Evolutionary conservation across 2,888 invertebrate genomes (phyloP), one percentile per base, ranked within the genome.

Genomic region (Epirrhoe alternata): DNA sequence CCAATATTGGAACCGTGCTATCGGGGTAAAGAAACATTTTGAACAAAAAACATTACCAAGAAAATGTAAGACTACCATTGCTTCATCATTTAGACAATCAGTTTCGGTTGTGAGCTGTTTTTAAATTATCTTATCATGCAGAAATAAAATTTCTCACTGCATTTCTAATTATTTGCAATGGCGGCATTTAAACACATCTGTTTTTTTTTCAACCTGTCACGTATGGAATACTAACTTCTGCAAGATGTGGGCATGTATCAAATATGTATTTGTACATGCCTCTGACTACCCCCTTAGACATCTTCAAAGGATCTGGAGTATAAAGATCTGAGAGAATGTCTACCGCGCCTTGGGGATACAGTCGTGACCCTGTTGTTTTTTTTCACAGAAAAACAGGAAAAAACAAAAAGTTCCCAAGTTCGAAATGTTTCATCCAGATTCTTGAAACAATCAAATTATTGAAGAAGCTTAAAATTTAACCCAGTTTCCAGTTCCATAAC

Each of bases 371-470:
- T n/a, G n/a, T n/a, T n/a, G n/a, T n/a, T n/a, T n/a, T n/a, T n/a
- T 12, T 42, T 42, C 12, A 42, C 38, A 42, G 10, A 8, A 8
- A 42, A 42, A 12, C 38, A 42, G 38, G n/a, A 52, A 54, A n/a
- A 54, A 54, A 54, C 35, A 35, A 33, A 51, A 33, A 53, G 33
- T 49, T 61, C 0, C 47, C 47, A 24, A 61, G 45, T 53, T 14
- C 30, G 14, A 53, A 61, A 54, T 55, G 54, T 55, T 55, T 55
- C 61, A 47, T 35, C 17, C 47, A 61, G 54, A 47, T 61, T 54
- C 54, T 45, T 54, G 54, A 38, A 61, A 45, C 61, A 61, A 62
- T 56, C 31, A 56, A 50, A 56, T 62, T 56, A 51, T 62, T 62
- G 56, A 56, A 62, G 50, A 51, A 56, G 54, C 50, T 50, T 50